Percentiles rank a stretch among this genome's conserved stretches.
Evolutionary conservation across 2,888 invertebrate genomes (phyloP).

Genomic region (Noctua janthe): DNA sequence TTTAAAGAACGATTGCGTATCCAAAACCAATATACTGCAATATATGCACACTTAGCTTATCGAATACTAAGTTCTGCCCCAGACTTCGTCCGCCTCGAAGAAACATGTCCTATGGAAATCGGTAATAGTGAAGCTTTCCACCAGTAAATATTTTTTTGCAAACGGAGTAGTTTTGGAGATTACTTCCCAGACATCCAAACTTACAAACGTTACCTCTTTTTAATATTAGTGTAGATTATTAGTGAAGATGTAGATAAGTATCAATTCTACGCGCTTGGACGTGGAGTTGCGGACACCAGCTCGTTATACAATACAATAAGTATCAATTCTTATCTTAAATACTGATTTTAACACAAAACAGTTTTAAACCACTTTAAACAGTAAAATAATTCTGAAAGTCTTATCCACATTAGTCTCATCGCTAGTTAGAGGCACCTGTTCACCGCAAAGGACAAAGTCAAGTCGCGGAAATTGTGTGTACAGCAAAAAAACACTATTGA

Average conservation of each 20-base stretch:
- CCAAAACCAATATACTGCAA: neutral
- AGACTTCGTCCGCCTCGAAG: neutral
- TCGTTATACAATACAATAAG: neutral
- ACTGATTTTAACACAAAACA: neutral
- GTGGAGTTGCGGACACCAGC: no score
- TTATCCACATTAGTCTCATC: constrained; percentile 63
- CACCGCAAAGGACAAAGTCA: constrained; percentile 75
- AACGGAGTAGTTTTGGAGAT: neutral
- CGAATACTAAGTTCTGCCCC: neutral
- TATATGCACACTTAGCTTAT: neutral
- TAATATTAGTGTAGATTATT: neutral
- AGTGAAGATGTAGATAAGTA: neutral
- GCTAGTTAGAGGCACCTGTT: constrained; percentile 73
- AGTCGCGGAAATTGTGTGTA: constrained; percentile 78
- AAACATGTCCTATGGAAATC: neutral
- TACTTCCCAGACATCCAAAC: neutral
- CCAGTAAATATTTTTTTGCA: neutral
- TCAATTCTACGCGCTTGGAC: neutral
- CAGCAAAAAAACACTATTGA: constrained; percentile 79
- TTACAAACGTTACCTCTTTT: neutral
- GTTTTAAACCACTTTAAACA: neutral
- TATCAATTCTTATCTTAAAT: neutral
- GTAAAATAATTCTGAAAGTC: neutral
- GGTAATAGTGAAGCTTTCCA: neutral
- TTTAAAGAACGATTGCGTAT: neutral